These are phyloP conservation scores for Papilio xuthus DNA, from an alignment of 1,140 invertebrate species.

Conservation along the genomic window DNA sequence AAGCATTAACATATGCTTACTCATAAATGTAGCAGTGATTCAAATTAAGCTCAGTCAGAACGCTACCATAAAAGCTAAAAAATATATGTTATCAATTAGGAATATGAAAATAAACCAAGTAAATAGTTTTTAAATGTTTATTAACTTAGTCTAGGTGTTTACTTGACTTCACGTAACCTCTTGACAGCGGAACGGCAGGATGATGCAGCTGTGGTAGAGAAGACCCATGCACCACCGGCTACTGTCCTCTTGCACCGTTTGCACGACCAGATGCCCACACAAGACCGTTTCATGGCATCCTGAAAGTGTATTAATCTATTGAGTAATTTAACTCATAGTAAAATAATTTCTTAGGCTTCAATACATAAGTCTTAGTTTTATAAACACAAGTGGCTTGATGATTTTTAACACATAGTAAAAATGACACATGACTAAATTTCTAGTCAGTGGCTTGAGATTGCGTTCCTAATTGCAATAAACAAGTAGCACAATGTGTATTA, in stretches of 20 bases:
- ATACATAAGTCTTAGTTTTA: no score
- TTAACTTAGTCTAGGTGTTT: slow-evolving; percentile 82
- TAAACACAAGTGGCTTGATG: no score
- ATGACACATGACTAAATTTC: no score
- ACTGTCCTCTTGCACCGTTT: slow-evolving; percentile 97
- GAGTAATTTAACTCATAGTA: background rate
- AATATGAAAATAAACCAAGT: slow-evolving; percentile 50
- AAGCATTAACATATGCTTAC: no score
- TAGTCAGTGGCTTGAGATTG: no score
- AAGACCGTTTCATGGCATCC: slow-evolving; percentile 98
- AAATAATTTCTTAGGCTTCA: no score
- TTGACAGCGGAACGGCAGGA: slow-evolving; percentile 97
- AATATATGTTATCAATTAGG: slow-evolving; percentile 11
- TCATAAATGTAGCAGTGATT: no score
- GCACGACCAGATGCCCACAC: slow-evolving; percentile 99
- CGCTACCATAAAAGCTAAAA: background rate
- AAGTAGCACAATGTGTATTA: no score
- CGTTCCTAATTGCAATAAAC: no score
- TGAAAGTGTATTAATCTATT: slow-evolving; percentile 70
- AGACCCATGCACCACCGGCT: slow-evolving; percentile 98
- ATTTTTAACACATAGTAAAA: no score
- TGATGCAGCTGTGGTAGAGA: slow-evolving; percentile 97
- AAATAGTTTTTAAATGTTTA: slow-evolving; percentile 59
- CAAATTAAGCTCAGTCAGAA: no score
- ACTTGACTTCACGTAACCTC: slow-evolving; percentile 98